These are phyloP conservation scores for Thecocarcelia acutangulata DNA, from an alignment of 2,888 invertebrate genomes.

Conservation along the genomic window DNA sequence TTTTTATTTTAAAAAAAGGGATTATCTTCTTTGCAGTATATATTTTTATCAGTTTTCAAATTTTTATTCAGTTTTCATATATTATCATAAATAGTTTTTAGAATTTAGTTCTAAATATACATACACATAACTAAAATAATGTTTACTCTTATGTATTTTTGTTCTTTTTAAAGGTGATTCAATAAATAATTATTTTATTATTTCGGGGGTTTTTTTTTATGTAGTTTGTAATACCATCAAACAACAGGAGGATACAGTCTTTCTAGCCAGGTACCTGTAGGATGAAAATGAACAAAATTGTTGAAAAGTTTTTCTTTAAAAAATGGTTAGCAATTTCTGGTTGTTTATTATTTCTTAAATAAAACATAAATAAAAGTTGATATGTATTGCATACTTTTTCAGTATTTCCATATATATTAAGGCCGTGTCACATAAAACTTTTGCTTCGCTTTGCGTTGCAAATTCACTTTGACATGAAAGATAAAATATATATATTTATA, in stretches of 20 bases:
- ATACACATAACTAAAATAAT: constrained; percentile 7
- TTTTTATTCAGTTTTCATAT: constrained; percentile 6
- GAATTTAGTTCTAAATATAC: constrained; percentile 43
- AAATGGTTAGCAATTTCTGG: constrained; percentile 15
- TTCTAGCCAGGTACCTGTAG: constrained; percentile 82
- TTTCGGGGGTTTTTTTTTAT: constrained; percentile 71
- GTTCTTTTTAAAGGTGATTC: constrained; percentile 24
- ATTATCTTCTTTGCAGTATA: constrained; percentile 51
- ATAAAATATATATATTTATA: too few relatives aligned
- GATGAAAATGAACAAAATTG: constrained; percentile 70
- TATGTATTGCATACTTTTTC: too few relatives aligned
- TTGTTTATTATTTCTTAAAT: too few relatives aligned
- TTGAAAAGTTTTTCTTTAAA: constrained; percentile 66
- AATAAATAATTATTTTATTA: constrained; percentile 9
- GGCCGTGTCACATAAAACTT: too few relatives aligned
- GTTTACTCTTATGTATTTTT: constrained; percentile 33
- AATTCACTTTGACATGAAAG: too few relatives aligned
- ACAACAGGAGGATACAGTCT: constrained; percentile 82
- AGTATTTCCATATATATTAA: too few relatives aligned
- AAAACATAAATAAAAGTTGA: too few relatives aligned
- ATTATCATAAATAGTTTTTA: constrained; percentile 35
- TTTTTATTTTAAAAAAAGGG: constrained; percentile 36
- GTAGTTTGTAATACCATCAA: constrained; percentile 81
- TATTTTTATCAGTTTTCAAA: constrained; percentile 9
- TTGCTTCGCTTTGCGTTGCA: too few relatives aligned